phyloP scores from a whole-genome alignment of 2,797 vertebrate genomes.

The Pogonophryne albipinna region DNA sequence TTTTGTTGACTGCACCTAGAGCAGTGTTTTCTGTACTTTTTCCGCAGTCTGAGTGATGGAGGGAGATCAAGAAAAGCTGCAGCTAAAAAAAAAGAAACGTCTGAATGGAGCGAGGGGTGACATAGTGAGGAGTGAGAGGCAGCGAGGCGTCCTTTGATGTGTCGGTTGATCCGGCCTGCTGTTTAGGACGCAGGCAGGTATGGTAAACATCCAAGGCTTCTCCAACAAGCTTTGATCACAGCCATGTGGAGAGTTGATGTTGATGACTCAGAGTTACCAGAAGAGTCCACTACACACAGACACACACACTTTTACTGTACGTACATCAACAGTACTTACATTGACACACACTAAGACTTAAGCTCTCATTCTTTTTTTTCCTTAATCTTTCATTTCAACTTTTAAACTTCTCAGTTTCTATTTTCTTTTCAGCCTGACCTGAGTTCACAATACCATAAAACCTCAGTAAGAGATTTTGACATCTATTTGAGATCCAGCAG shows the following conservation, averaged over 20 bases:
- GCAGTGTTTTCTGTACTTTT: neutral
- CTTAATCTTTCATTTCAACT: constrained; percentile 32
- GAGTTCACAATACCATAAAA: constrained; percentile 21
- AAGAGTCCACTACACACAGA: constrained; percentile 32
- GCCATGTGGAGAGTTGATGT: constrained; percentile 49
- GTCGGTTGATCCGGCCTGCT: constrained; percentile 61
- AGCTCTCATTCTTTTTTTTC: constrained; percentile 3
- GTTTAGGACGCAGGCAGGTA: constrained; percentile 72
- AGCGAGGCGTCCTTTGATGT: constrained; percentile 65
- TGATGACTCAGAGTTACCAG: constrained; percentile 71
- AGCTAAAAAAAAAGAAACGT: constrained; percentile 34
- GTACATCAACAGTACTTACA: neutral
- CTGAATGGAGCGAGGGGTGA: constrained; percentile 23
- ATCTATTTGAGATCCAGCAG: constrained; percentile 36
- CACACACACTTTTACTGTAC: constrained; percentile 36
- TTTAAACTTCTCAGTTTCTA: constrained; percentile 17
- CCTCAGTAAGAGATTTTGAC: constrained; percentile 20
- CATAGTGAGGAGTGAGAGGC: constrained; percentile 29
- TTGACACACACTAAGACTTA: neutral
- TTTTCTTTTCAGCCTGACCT: constrained; percentile 7
- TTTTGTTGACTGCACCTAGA: constrained; percentile 32
- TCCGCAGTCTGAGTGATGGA: constrained; percentile 34
- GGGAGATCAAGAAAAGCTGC: constrained; percentile 57
- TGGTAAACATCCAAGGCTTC: constrained; percentile 68
- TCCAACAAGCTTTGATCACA: constrained; percentile 76